Percentiles rank a stretch among this genome's conserved stretches.
Evolutionary conservation across 2,888 invertebrate genomes (phyloP).

Genomic region (Urechis unicinctus): DNA sequence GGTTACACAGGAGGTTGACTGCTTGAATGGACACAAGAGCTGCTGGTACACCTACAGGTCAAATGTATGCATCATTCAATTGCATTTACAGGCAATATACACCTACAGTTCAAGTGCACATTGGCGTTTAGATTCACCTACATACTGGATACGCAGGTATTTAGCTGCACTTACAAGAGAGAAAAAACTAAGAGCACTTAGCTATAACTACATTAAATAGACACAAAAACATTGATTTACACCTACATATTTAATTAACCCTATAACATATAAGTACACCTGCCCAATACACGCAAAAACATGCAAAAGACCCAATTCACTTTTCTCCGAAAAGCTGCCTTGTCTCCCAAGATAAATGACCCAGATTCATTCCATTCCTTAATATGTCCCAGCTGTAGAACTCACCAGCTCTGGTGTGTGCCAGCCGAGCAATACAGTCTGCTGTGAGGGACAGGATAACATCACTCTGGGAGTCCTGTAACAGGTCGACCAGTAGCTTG

Average conservation of each 20-base stretch:
- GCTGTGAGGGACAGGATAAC: slow-evolving; percentile 36
- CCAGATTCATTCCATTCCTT: too few species aligned
- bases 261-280: too few species aligned
- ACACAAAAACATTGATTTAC: too few species aligned
- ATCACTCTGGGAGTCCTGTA: slow-evolving; percentile 36
- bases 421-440: slow-evolving; percentile 44
- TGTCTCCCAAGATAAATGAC: background rate
- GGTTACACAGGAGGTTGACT: slow-evolving; percentile 33
- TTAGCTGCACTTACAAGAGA: background rate
- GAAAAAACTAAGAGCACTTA: background rate
- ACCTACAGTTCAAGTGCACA: too few species aligned
- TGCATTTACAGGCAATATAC: too few species aligned
- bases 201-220: background rate
- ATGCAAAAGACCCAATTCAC: too few species aligned
- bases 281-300: too few species aligned
- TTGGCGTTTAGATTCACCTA: too few species aligned
- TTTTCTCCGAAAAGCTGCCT: background rate
- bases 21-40: slow-evolving; percentile 45
- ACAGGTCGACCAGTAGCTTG: slow-evolving; percentile 43
- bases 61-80: too few species aligned
- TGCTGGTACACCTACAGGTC: slow-evolving; percentile 36
- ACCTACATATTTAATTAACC: too few species aligned
- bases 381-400: too few species aligned
- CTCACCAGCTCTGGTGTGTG: slow-evolving; percentile 47
- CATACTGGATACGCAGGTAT: too few species aligned